Evolutionary conservation across 2,888 invertebrate species (phyloP), one percentile per base, ranked within the genome.

Genomic region (Aphodius sticticus): DNA sequence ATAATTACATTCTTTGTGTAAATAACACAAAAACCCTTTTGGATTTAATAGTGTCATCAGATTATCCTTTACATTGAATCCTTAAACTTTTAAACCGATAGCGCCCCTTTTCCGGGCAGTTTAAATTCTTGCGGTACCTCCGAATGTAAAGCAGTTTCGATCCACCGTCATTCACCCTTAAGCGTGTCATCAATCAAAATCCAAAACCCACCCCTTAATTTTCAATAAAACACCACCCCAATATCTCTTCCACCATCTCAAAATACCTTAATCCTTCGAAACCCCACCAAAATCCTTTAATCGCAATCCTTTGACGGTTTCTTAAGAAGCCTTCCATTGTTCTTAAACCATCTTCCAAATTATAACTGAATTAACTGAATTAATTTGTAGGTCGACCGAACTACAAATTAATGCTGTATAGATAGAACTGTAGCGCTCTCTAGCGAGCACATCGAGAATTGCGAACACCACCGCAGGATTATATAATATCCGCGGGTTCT

Each of bases 401-500:
- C 26, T 26, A 26, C 26, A 26, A 26, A 26, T 26, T 26, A 26
- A 26, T 26, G 26, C 26, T 26, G 26, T 26, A 26, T 26, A 26
- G 26, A 26, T 26, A 26, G 26, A 26, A 26, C 26, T 26, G 26
- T 26, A 26, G 26, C 26, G 26, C 26, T 26, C 26, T 26, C 26
- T 26, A 26, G 26, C 26, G 26, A 2, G 26, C 26, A 26, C 26
- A 26, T 26, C 26, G 26, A 26, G 26, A 26, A 26, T 26, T 26
- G 26, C 26, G 26, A 26, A 26, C 26, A 26, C 26, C 26, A 26
- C 26, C 3, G 6, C 71, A 16, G 71, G 74, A 74, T 74, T 74
- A 74, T 74, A 35, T 74, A 7, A 74, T 36, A 35, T 37, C 74
- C 53, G 53, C 12, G 7, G 74, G 74, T 35, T n/a, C n/a, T 74